These are phyloP conservation scores for Nomada fabriciana DNA, from an alignment of 2,888 invertebrate species.

Conservation along the genomic window DNA sequence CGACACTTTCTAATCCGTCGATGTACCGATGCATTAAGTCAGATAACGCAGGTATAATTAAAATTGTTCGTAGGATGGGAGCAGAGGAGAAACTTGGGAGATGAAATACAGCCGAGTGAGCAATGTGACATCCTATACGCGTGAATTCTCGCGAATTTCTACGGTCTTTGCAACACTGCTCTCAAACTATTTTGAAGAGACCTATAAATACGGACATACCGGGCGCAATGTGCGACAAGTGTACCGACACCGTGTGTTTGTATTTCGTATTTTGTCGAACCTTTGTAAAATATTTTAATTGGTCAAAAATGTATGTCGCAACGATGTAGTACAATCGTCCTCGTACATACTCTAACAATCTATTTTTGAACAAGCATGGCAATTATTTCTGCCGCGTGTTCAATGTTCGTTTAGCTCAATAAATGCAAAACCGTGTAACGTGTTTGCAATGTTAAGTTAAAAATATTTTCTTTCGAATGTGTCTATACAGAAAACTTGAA, in stretches of 20 bases:
- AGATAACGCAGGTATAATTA: not conserved
- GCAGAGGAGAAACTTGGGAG: slow-evolving; percentile 13
- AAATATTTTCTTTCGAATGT: too few relatives aligned
- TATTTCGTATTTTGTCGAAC: slow-evolving; percentile 40
- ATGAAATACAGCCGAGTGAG: slow-evolving; percentile 39
- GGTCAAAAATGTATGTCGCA: not conserved
- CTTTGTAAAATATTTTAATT: slow-evolving; percentile 12
- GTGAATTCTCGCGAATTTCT: slow-evolving; percentile 66
- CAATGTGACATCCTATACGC: slow-evolving; percentile 50
- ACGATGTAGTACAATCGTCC: not conserved
- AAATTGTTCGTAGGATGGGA: slow-evolving; percentile 16
- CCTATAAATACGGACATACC: slow-evolving; percentile 69
- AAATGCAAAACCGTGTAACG: too few relatives aligned
- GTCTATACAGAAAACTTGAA: too few relatives aligned
- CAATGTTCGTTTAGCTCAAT: not conserved
- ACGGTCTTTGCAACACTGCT: slow-evolving; percentile 65
- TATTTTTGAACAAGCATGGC: not conserved
- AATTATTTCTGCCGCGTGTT: not conserved
- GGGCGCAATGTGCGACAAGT: slow-evolving; percentile 61
- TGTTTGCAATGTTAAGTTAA: too few relatives aligned
- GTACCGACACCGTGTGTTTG: slow-evolving; percentile 49
- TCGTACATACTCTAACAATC: not conserved
- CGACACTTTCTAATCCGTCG: not conserved
- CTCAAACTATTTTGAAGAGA: slow-evolving; percentile 68
- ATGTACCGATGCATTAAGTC: not conserved